Conservation (phyloP, 1,140 invertebrate genomes). For the Drosophila erecta region DNA sequence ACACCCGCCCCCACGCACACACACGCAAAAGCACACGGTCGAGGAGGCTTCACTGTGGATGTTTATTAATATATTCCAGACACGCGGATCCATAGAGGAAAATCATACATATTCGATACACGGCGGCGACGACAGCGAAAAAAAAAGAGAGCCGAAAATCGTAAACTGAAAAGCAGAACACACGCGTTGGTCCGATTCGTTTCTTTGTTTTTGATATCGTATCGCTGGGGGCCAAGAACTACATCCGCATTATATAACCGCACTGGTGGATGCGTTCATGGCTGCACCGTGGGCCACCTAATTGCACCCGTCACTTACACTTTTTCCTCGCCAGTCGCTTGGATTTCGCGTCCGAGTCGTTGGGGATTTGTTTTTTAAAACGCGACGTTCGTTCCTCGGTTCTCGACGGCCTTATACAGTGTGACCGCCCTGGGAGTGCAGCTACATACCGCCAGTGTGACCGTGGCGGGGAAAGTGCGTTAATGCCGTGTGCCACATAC, state of each 20-base stretch:
- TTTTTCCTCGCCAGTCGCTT: constrained; percentile 56
- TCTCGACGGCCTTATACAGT: constrained; percentile 1
- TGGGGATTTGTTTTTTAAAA: constrained; percentile 49
- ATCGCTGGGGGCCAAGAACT: background rate
- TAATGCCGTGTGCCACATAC: background rate
- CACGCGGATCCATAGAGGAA: constrained; percentile 53
- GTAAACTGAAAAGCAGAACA: constrained; percentile 35
- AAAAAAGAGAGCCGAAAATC: constrained; percentile 13
- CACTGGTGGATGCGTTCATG: constrained; percentile 8
- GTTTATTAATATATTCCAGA: constrained; percentile 72
- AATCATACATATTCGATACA: constrained; percentile 55
- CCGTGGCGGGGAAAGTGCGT: background rate
- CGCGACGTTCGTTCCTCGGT: constrained; percentile 7
- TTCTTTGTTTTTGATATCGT: constrained; percentile 28
- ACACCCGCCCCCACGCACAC: constrained; percentile 25
- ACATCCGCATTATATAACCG: constrained; percentile 34
- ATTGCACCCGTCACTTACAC: constrained; percentile 62
- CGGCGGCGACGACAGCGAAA: constrained; percentile 33
- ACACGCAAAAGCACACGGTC: constrained; percentile 28
- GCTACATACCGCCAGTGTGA: background rate
- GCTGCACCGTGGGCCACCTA: constrained; percentile 3
- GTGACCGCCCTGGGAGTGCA: background rate
- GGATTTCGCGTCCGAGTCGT: constrained; percentile 36
- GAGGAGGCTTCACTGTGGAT: constrained; percentile 46
- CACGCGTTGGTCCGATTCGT: constrained; percentile 63